Percentiles rank a stretch among this genome's conserved stretches.
Conservation (phyloP, 2,797 vertebrate genomes). For the Phyllotis vaccarum region DNA sequence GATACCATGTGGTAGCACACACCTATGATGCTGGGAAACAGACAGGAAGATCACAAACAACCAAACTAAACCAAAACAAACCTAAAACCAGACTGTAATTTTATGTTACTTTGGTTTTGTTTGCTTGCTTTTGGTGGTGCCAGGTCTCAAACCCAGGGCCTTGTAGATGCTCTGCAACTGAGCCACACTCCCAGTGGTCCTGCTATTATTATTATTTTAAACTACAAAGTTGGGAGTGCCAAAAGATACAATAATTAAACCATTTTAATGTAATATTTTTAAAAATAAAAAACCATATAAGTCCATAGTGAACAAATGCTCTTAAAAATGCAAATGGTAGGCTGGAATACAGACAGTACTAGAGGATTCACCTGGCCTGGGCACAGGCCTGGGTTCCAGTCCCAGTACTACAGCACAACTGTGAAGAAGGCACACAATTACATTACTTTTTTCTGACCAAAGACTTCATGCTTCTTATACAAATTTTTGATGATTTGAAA, state of each 20-base stretch:
- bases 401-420: neutral
- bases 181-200: neutral
- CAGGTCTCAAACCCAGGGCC: neutral
- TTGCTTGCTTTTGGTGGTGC: neutral
- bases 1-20: neutral
- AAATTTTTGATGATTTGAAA: neutral
- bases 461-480: neutral
- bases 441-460: neutral
- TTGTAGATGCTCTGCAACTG: neutral
- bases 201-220: neutral
- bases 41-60: neutral
- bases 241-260: neutral
- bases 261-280: neutral
- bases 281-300: neutral
- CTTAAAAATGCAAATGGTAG: neutral
- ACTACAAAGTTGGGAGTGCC: neutral
- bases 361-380: neutral
- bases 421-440: neutral
- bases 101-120: neutral
- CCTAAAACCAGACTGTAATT: neutral
- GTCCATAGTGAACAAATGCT: neutral
- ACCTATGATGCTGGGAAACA: no score
- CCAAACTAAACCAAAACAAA: neutral
- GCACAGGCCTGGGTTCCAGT: neutral
- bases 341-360: neutral